phyloP scores from a whole-genome alignment of 2,113 vertebrate species.

The Acanthochromis polyacanthus region DNA sequence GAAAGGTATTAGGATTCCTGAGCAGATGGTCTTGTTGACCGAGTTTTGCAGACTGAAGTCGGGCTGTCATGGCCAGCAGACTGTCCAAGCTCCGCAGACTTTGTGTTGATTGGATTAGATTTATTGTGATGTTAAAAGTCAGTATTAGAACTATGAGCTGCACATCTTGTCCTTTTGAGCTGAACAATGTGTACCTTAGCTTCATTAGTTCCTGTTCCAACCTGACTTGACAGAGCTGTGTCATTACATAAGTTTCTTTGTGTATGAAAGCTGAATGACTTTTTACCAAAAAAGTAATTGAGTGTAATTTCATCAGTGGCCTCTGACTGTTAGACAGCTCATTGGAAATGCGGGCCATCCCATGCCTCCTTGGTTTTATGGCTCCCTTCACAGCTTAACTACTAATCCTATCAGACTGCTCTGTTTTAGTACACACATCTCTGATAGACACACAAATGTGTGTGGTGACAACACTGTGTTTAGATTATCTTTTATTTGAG shows the following conservation, averaged over 20 bases:
- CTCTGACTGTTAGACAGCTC: background rate
- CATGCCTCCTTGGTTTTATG: background rate
- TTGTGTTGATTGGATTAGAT: constrained; percentile 37
- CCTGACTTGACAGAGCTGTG: background rate
- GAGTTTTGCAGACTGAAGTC: constrained; percentile 31
- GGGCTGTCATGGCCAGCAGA: constrained; percentile 11
- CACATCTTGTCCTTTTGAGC: background rate
- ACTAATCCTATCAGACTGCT: constrained; percentile 67
- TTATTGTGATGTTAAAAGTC: background rate
- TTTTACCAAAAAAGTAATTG: background rate
- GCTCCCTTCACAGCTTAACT: constrained; percentile 22
- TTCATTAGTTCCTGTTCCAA: background rate
- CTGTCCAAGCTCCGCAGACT: constrained; percentile 1
- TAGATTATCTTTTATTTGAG: background rate
- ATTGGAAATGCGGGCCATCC: background rate
- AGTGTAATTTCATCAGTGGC: background rate
- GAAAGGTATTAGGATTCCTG: constrained; percentile 61
- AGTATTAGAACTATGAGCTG: background rate
- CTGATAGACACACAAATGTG: background rate
- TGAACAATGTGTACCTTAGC: too few species aligned
- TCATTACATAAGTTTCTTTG: too few species aligned
- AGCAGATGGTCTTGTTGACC: constrained; percentile 71
- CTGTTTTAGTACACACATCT: constrained; percentile 6
- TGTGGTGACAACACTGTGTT: background rate
- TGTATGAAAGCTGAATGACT: too few species aligned